These are phyloP conservation scores for Popillia japonica DNA, from an alignment of 1,140 invertebrate genomes.

Conservation along the genomic window DNA sequence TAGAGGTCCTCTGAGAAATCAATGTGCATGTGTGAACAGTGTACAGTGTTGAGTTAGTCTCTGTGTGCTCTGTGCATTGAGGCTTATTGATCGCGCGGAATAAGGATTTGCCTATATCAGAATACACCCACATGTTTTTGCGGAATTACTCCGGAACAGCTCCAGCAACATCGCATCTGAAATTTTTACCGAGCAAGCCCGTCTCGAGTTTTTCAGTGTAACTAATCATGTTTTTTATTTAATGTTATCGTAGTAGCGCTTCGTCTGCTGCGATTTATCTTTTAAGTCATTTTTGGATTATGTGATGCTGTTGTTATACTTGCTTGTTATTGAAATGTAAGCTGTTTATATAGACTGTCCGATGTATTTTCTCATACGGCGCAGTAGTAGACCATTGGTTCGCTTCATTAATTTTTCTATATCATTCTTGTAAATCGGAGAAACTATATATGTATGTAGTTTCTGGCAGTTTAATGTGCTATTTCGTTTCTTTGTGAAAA, in stretches of 20 bases:
- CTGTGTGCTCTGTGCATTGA: slow-evolving; percentile 13
- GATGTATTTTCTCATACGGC: no score
- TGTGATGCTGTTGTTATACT: neutral
- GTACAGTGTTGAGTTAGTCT: neutral
- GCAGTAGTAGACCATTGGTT: no score
- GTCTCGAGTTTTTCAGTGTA: neutral
- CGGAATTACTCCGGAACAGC: slow-evolving; percentile 4
- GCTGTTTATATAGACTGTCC: no score
- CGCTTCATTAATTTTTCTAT: no score
- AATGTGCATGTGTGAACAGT: slow-evolving; percentile 29
- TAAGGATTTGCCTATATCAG: slow-evolving; percentile 15
- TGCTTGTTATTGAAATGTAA: neutral
- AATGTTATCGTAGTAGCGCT: neutral
- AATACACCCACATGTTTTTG: slow-evolving; percentile 26
- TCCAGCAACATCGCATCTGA: neutral
- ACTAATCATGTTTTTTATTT: slow-evolving; percentile 16
- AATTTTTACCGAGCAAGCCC: neutral
- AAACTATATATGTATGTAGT: no score
- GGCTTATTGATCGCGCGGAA: neutral
- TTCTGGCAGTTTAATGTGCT: no score
- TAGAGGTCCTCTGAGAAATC: slow-evolving; percentile 19
- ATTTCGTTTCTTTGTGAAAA: no score
- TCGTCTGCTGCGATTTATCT: neutral
- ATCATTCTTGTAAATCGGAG: no score
- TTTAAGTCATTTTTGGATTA: neutral